phyloP scores from a whole-genome alignment of 2,113 vertebrate species.

The Mesoclemmys tuberculata region DNA sequence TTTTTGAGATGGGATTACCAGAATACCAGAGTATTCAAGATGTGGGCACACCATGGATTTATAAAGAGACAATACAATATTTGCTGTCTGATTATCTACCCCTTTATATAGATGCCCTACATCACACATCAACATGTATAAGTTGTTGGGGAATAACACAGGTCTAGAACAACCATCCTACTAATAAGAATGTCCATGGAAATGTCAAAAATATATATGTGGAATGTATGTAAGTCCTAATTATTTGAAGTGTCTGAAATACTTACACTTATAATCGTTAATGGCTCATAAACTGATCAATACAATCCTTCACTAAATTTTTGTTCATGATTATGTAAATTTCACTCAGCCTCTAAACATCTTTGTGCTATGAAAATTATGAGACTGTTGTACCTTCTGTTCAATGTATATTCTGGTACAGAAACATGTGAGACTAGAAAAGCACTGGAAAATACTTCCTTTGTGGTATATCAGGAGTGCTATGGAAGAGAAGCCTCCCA shows the following conservation, averaged over 20 bases:
- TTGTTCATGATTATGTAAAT: not conserved
- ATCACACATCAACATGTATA: not conserved
- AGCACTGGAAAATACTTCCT: not conserved
- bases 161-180: not conserved
- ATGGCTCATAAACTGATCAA: not conserved
- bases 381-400: not conserved
- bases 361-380: not conserved
- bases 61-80: no score
- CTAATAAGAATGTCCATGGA: not conserved
- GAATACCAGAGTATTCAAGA: no score
- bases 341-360: not conserved
- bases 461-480: not conserved
- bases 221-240: not conserved
- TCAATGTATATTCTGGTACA: not conserved
- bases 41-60: no score
- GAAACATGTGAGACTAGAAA: not conserved
- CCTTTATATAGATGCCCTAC: no score
- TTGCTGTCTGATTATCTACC: no score
- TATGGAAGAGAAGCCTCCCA: not conserved
- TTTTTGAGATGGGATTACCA: no score
- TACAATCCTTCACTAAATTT: not conserved
- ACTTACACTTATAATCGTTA: not conserved
- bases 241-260: not conserved
- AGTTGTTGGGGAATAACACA: not conserved
- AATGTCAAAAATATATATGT: not conserved